A percentile compares a stretch with the other conserved stretches of the same genome.
Evolutionary conservation across 2,797 vertebrate species (phyloP).

Genomic region (Fratercula arctica): DNA sequence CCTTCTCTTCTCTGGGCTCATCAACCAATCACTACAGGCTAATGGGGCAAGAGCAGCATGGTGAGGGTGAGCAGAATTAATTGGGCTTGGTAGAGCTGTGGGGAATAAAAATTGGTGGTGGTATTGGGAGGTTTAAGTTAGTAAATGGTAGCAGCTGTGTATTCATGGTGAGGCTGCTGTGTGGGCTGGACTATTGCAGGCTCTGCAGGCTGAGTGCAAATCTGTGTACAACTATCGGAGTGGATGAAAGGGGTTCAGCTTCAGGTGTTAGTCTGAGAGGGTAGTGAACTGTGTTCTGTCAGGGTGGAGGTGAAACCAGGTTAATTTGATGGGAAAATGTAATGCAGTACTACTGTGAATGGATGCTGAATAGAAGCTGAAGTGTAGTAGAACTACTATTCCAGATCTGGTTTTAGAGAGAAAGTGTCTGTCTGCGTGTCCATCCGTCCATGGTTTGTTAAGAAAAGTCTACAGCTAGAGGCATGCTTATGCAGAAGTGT

Average conservation of each 20-base stretch:
- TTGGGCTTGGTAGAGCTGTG: neutral
- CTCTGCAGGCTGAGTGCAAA: neutral
- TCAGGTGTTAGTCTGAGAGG: fast-evolving
- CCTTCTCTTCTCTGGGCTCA: neutral
- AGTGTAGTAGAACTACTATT: neutral
- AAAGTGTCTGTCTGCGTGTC: neutral
- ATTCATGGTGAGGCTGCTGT: neutral
- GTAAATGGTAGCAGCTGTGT: neutral
- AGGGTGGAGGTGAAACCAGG: neutral
- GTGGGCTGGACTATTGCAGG: neutral
- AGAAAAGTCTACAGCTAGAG: neutral
- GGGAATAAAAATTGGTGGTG: neutral
- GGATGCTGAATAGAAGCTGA: neutral
- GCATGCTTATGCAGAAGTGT: neutral
- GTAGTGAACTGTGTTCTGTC: neutral
- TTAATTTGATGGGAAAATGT: neutral
- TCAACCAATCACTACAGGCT: neutral
- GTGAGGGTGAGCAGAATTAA: neutral
- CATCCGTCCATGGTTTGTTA: neutral
- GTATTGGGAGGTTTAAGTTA: neutral
- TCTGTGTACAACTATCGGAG: fast-evolving
- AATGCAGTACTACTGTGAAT: neutral
- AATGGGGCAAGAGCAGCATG: fast-evolving
- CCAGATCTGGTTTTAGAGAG: neutral
- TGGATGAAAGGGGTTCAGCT: neutral